Base-by-base conservation (phyloP, 2,888 invertebrate genomes). In the Acleris cristana region DNA sequence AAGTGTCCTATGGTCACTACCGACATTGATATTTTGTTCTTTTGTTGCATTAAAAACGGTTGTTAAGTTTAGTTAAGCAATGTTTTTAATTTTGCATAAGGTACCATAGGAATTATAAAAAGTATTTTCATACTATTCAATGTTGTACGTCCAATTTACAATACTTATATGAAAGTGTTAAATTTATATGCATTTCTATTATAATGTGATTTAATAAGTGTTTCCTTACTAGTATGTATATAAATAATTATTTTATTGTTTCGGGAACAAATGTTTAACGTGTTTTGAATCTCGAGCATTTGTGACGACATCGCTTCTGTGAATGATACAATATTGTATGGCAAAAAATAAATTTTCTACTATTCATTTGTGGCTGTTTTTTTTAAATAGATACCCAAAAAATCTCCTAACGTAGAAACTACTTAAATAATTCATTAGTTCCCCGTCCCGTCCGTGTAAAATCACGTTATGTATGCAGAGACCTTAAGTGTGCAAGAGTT, bases 201-300 rank as follows among this genome's bases (percentile, higher is more conserved):
- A 75, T 53, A 77, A 83, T 82, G 83, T 86, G 82, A 84, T 85
- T 80, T 80, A 79, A 78, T 78, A 72, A 73, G 76, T 78, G 78
- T 85, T 79, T 82, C 80, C 83, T 80, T 79, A 74, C 62, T 73
- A 73, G 74, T 79, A 75, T 87, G 86, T 79, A 74, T 87, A 85
- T 88, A 86, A 81, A 86, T 87, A 85, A 78, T 83, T 81, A 78
- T 79, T 76, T 76, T 78, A 69, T 64, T 70, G 65, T 76, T 75
- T 81, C 79, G 82, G 86, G 87, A 90, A 84, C 84, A 88, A 88
- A 80, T 84, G 77, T 79, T 85, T 81, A 79, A 79, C 81, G 80
- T 80, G 83, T 85, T 85, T 85, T 85, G 89, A 92, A 90, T 92
- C 90, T 89, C 88, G 81, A 86, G 90, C 87, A 91, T 92, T 90